A percentile compares a stretch with the other conserved stretches of the same genome.
phyloP scores from a whole-genome alignment of 2,888 invertebrate genomes.

The Chouioia cunea region DNA sequence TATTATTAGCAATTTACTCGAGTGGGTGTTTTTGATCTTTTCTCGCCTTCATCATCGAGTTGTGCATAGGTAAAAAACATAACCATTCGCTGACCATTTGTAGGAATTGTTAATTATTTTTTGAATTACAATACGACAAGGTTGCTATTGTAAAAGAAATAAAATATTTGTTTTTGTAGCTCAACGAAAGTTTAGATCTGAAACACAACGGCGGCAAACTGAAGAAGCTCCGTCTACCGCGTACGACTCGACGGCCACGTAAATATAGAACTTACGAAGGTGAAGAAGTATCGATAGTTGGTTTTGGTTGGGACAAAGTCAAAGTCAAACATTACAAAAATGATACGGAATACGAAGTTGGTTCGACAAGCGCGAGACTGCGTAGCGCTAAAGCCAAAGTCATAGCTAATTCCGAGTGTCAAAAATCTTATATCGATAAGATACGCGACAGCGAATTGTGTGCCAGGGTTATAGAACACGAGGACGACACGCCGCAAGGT shows the following conservation, averaged over 20 bases:
- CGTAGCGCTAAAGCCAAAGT: conserved; percentile 26
- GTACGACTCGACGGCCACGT: neutral
- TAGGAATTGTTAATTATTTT: neutral
- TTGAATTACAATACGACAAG: too few relatives aligned
- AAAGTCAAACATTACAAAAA: conserved; percentile 21
- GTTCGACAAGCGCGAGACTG: conserved; percentile 24
- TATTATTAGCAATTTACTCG: too few relatives aligned
- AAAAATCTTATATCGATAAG: conserved; percentile 8
- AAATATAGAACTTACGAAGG: conserved; percentile 30
- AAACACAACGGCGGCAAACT: conserved; percentile 5
- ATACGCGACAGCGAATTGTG: conserved; percentile 28
- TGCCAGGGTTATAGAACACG: conserved; percentile 22
- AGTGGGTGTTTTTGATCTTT: too few relatives aligned
- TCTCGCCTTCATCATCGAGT: too few relatives aligned
- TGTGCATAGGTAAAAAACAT: too few relatives aligned
- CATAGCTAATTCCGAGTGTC: conserved; percentile 29
- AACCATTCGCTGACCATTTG: neutral
- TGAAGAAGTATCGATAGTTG: conserved; percentile 9
- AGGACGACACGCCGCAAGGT: conserved; percentile 32
- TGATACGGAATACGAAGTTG: conserved; percentile 30
- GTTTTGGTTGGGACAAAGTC: conserved; percentile 41
- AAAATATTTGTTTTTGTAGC: conserved; percentile 8
- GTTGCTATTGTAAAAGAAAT: neutral
- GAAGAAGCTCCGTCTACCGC: conserved; percentile 23
- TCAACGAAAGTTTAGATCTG: conserved; percentile 31